Evolutionary conservation across 1,140 invertebrate species (phyloP), one percentile per base, ranked within the genome.

Genomic region (Drosophila pseudoobscura): DNA sequence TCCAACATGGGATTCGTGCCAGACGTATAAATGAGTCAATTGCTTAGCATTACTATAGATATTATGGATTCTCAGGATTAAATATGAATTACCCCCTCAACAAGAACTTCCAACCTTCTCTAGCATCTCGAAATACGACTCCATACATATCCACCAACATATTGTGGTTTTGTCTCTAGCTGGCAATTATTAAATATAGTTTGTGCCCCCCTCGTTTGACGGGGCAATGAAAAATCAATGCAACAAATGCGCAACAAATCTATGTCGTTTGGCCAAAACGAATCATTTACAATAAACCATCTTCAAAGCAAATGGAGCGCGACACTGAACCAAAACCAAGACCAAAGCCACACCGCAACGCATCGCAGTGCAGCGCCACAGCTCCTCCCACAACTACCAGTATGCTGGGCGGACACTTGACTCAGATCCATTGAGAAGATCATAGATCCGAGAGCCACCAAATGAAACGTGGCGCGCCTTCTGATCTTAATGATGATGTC

Each of bases 261-360:
- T 73, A 75, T 90, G 66, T 75, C 83, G 80, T 85, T 87, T 89
- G 85, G 76, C 59, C 72, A 87, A 77, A 89, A 89, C 89, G 89
- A 82, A 87, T 90, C 89, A 90, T 90, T 90, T 90, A 84, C 73
- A 83, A 83, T 77, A 80, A 90, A 87, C 75, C 80, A 84, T 90
- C 85, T 89, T 89, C 80, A 84, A 84, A 78, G 59, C 75, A 89
- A 90, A 90, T 90, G 76, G 76, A 85, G 80, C 89, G 75, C 50
- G 35, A 54, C 70, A 90, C 35, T 59, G 69, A 76, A 85, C 47
- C 62, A 64, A 65, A 60, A 71, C 66, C 64, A 57, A 60, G 71
- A 75, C 60, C 70, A 80, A 76, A 64, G 46, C 51, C 62, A 64
- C 59, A 53, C 53, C 74, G 58, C n/a, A 43, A 41, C 31, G 20